A percentile compares a stretch with the other conserved stretches of the same genome.
Evolutionary conservation across 2,888 invertebrate genomes (phyloP).

Genomic region (Drosophila nigritarsus): DNA sequence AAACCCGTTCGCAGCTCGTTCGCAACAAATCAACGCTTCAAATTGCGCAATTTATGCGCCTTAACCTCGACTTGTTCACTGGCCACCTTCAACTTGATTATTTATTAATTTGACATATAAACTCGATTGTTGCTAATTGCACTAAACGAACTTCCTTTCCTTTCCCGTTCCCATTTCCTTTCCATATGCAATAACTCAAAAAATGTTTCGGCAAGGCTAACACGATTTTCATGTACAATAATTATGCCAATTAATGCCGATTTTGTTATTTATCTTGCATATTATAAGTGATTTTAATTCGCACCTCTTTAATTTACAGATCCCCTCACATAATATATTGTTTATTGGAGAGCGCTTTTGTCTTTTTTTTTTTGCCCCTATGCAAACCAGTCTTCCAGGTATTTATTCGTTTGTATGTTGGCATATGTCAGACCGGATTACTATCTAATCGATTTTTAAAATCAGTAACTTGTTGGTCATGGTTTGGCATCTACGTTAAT

Average conservation of each 20-base stretch:
- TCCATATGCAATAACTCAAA: conserved; percentile 51
- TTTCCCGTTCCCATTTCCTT: conserved; percentile 29
- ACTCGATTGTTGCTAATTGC: conserved; percentile 85
- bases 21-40: conserved; percentile 78
- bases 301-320: conserved; percentile 21
- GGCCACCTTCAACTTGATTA: conserved; percentile 74
- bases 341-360: not conserved
- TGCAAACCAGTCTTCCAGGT: not conserved
- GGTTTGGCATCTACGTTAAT: not conserved
- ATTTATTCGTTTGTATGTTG: not conserved
- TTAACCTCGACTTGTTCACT: conserved; percentile 61
- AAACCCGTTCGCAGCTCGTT: conserved; percentile 50
- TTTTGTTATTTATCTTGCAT: conserved; percentile 23
- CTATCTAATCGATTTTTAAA: not conserved
- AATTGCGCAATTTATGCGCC: conserved; percentile 75
- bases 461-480: not conserved
- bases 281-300: conserved; percentile 10
- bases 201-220: conserved; percentile 52
- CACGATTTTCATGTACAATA: conserved; percentile 40
- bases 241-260: conserved; percentile 57
- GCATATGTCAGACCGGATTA: not conserved
- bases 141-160: conserved; percentile 78
- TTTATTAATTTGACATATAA: conserved; percentile 84
- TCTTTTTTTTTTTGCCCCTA: not conserved
- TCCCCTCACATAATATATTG: conserved; percentile 3